Evolutionary conservation across 2,888 invertebrate species (phyloP), one percentile per base, ranked within the genome.

Genomic region (Perdita meconis): DNA sequence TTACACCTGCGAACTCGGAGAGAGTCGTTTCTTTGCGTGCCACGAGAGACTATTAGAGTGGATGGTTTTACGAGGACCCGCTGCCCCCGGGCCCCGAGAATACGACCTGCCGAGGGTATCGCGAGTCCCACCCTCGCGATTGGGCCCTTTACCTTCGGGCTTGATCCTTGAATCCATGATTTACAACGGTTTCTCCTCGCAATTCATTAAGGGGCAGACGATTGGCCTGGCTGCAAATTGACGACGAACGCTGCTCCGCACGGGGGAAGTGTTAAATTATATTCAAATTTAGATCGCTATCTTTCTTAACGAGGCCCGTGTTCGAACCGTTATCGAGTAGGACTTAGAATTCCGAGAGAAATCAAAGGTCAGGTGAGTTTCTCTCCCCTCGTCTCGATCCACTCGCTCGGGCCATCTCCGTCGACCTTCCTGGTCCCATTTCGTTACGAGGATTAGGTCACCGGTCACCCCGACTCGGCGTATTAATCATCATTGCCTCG

Each of bases 171-270:
- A 78, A 85, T 85, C 79, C 79, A 57, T 85, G 82, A 86, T 87
- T 85, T 86, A 86, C 68, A 77, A 59, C 66, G 59, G 53, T 57
- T 53, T 66, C 60, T 66, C 65, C 38, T 24, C 60, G 51, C 74
- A 78, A 80, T 60, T 78, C 79, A 79, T 85, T 83, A 85, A 72
- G 73, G 47, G 51, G 24, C 60, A 60, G 67, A 70, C 57, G 75
- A 81, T 86, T 73, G 74, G 74, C 40, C 67, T 36, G n/a, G 63
- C 57, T 38, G 50, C 42, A 53, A 57, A 65, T 72, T 67, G 56
- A 68, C 75, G 74, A 80, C 85, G 83, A 86, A 86, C 84, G 84
- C 76, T n/a, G n/a, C n/a, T n/a, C n/a, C n/a, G n/a, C n/a, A n/a
- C 65, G 53, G 6, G 22, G n/a, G 51, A 71, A 63, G 78, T 70